Conservation (phyloP, 1,140 invertebrate species). For the Agrypnia vestita region DNA sequence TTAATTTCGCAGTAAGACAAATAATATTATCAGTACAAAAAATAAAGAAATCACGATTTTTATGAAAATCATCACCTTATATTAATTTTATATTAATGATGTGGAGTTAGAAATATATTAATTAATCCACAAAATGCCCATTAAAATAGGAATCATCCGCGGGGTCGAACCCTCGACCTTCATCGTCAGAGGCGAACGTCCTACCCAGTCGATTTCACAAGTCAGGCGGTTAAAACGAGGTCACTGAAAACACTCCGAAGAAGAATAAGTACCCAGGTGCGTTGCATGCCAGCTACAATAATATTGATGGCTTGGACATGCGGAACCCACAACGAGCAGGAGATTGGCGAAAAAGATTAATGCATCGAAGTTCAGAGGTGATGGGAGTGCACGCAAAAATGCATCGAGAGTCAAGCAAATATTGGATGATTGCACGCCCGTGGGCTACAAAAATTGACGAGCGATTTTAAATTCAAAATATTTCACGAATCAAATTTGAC, state of each 20-base stretch:
- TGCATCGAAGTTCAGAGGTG: not conserved
- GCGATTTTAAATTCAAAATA: not conserved
- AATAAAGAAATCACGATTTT: no score
- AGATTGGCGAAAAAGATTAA: conserved; percentile 13
- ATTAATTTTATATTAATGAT: no score
- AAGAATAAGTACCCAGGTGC: no score
- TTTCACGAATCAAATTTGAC: not conserved
- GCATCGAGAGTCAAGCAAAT: not conserved
- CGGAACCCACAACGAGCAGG: conserved; percentile 6
- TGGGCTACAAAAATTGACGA: not conserved
- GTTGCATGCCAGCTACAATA: not conserved
- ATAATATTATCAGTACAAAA: no score
- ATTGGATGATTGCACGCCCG: not conserved
- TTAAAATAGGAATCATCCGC: no score
- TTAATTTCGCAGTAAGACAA: no score
- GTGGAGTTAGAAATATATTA: no score
- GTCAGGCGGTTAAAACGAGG: no score
- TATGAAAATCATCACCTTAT: no score
- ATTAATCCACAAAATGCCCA: no score
- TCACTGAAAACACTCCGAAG: no score
- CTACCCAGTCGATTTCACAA: not conserved
- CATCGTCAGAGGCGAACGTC: not conserved
- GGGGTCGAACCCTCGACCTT: not conserved
- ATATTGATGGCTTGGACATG: conserved; percentile 11
- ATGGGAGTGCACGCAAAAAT: conserved; percentile 21